phyloP scores from a whole-genome alignment of 2,113 vertebrate genomes.

The Zapus hudsonius region DNA sequence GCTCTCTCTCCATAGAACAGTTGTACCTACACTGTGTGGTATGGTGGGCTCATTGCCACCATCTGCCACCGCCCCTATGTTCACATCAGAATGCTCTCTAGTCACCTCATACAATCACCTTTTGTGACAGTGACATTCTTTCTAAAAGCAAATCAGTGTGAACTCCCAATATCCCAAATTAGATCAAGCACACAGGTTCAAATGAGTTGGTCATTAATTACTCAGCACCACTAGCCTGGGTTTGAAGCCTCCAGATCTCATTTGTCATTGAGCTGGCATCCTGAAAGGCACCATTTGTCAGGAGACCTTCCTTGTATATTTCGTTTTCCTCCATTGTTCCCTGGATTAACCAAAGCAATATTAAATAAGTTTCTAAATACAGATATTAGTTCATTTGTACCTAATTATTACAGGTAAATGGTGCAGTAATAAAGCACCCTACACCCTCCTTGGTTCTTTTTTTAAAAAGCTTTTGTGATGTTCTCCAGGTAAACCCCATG shows the following conservation, averaged over 20 bases:
- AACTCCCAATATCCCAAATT: slow-evolving; percentile 82
- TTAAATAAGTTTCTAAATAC: slow-evolving; percentile 85
- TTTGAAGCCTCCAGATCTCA: slow-evolving; percentile 71
- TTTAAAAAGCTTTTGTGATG: slow-evolving; percentile 85
- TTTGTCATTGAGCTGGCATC: slow-evolving; percentile 82
- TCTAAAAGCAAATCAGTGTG: slow-evolving; percentile 77
- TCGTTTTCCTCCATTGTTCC: slow-evolving; percentile 75
- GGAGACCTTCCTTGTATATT: slow-evolving; percentile 76
- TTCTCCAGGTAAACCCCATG: slow-evolving; percentile 89
- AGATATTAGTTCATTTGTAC: slow-evolving; percentile 86
- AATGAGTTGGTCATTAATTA: slow-evolving; percentile 81
- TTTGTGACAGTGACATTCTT: slow-evolving; percentile 78
- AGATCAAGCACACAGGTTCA: slow-evolving; percentile 82
- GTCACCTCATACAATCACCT: slow-evolving; percentile 78
- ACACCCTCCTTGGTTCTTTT: slow-evolving; percentile 74
- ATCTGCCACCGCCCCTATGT: neutral
- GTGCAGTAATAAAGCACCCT: slow-evolving; percentile 83
- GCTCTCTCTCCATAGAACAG: neutral
- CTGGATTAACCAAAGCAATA: slow-evolving; percentile 80
- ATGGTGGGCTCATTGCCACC: no score
- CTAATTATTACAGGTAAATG: slow-evolving; percentile 88
- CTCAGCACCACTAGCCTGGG: slow-evolving; percentile 71
- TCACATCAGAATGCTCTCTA: slow-evolving; percentile 42
- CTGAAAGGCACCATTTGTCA: slow-evolving; percentile 83
- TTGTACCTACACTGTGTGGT: neutral